These are phyloP conservation scores for Chironomus tepperi DNA, from an alignment of 1,140 invertebrate genomes.

Conservation along the genomic window DNA sequence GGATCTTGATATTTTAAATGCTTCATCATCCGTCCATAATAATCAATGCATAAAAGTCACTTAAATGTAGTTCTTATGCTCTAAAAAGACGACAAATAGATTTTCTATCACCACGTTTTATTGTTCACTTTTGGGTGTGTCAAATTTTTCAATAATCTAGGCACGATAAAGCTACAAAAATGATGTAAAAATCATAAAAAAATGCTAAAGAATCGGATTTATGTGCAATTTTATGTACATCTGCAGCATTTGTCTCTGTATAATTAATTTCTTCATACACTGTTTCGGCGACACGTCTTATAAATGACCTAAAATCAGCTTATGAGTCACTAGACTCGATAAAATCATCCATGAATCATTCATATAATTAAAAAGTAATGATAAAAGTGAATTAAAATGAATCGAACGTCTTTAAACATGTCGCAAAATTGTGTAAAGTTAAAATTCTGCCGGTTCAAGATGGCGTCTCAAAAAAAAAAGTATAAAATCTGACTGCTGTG, in stretches of 20 bases:
- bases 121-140: not conserved
- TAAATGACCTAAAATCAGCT: not conserved
- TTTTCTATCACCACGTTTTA: constrained; percentile 10
- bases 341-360: not conserved
- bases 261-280: not conserved
- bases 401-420: not conserved
- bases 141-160: not conserved
- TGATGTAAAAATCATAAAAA: too few relatives aligned
- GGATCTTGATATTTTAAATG: not conserved
- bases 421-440: constrained; percentile 11
- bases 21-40: too few relatives aligned
- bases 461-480: not conserved
- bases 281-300: not conserved
- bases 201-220: too few relatives aligned
- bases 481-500: not conserved
- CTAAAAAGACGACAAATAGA: too few relatives aligned
- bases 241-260: not conserved
- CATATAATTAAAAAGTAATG: not conserved
- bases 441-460: constrained; percentile 7
- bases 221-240: too few relatives aligned
- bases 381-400: not conserved
- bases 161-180: too few relatives aligned
- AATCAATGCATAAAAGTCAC: too few relatives aligned
- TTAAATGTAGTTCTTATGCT: too few relatives aligned
- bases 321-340: not conserved